phyloP scores from a whole-genome alignment of 1,140 invertebrate species.

The Trichogramma pretiosum region DNA sequence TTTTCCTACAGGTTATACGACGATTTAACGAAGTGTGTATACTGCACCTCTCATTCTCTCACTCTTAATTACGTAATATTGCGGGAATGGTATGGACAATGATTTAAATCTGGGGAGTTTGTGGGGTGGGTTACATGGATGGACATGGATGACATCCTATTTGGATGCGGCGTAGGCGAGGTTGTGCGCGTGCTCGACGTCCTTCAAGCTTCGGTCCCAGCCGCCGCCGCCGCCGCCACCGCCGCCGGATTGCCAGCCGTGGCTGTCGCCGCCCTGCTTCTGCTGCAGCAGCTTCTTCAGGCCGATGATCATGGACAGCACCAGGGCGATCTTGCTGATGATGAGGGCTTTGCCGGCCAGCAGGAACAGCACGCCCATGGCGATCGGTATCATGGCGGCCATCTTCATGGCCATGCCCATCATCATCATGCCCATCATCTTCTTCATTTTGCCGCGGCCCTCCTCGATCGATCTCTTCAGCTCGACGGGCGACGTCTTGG shows the following conservation, averaged over 20 bases:
- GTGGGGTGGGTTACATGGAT: background rate
- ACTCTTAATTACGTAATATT: too few relatives aligned
- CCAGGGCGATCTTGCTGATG: slow-evolving; percentile 67
- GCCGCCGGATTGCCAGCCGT: slow-evolving; percentile 40
- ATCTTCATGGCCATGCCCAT: slow-evolving; percentile 69
- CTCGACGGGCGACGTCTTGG: slow-evolving; percentile 59
- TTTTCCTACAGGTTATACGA: too few relatives aligned
- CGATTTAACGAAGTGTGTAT: too few relatives aligned
- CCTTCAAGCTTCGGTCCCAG: slow-evolving; percentile 47
- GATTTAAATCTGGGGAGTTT: too few relatives aligned
- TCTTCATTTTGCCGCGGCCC: slow-evolving; percentile 70
- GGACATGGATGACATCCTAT: background rate
- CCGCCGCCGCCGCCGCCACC: slow-evolving; percentile 49
- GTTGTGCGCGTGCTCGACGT: slow-evolving; percentile 49
- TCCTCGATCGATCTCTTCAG: slow-evolving; percentile 62
- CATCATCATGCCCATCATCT: slow-evolving; percentile 76
- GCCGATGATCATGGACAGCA: slow-evolving; percentile 66
- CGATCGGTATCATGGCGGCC: slow-evolving; percentile 61
- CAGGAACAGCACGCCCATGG: slow-evolving; percentile 64
- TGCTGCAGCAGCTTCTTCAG: slow-evolving; percentile 65
- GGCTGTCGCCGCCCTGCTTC: slow-evolving; percentile 51
- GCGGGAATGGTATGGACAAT: too few relatives aligned
- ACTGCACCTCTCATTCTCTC: too few relatives aligned
- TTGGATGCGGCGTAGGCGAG: slow-evolving; percentile 50
- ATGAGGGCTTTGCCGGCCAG: slow-evolving; percentile 69